phyloP scores from a whole-genome alignment of 2,113 vertebrate genomes.

The Suncus etruscus region DNA sequence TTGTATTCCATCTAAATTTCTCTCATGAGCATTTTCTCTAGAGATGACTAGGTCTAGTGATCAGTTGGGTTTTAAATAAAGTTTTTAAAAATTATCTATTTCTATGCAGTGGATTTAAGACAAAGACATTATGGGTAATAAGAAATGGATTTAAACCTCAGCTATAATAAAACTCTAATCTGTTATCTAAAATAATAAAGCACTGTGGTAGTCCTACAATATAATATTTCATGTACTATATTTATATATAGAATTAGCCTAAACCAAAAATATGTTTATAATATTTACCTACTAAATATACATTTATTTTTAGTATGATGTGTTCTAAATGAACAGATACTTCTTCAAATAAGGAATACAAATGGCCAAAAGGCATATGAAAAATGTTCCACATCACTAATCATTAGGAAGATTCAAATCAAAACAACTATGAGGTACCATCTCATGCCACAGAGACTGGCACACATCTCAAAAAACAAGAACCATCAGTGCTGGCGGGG shows the following conservation, averaged over 20 bases:
- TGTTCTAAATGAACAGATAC: too few relatives aligned
- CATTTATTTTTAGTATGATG: too few relatives aligned
- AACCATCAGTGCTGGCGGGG: too few relatives aligned
- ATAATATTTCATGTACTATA: not conserved
- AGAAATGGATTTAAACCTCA: constrained; percentile 56
- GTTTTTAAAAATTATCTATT: constrained; percentile 39
- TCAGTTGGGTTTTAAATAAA: constrained; percentile 58
- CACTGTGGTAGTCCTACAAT: not conserved
- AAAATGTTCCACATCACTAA: too few relatives aligned
- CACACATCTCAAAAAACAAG: too few relatives aligned
- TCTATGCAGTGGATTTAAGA: constrained; percentile 40
- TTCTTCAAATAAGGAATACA: too few relatives aligned
- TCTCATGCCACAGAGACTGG: too few relatives aligned
- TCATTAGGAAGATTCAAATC: too few relatives aligned
- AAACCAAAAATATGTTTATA: too few relatives aligned
- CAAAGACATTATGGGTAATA: constrained; percentile 18
- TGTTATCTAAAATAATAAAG: constrained; percentile 55
- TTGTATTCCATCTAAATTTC: constrained; percentile 21
- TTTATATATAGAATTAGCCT: not conserved
- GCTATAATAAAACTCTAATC: constrained; percentile 34
- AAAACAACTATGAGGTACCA: too few relatives aligned
- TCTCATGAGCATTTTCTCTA: constrained; percentile 35
- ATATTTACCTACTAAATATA: too few relatives aligned
- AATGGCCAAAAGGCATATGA: too few relatives aligned
- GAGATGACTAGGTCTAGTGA: constrained; percentile 21